Base-by-base conservation (phyloP, 2,113 vertebrate species). In the Tyto alba region DNA sequence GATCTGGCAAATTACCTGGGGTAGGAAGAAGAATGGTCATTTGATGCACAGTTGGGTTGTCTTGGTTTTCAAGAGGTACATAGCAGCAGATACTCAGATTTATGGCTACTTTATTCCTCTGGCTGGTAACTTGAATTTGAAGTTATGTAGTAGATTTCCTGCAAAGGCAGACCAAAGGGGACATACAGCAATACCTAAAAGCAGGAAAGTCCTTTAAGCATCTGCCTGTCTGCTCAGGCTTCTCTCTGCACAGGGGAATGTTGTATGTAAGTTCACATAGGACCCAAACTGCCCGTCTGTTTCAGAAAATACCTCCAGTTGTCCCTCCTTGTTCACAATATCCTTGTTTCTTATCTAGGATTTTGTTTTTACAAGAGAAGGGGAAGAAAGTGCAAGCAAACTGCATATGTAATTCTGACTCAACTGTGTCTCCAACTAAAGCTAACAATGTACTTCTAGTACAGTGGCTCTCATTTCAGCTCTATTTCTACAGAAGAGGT, bases 211-310 rank as follows among this genome's bases (percentile, higher is more conserved):
- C 50, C 71, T 40, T 17, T 16, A 60, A 55, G 45, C 16, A 9
- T 11, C 15, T 45, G 27, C 9, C 7, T 21, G 16, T 23, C 22
- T 38, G 56, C 34, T 83, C 26, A 34, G 23, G 66, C 25, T 7
- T 67, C 52, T 67, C 43, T 45, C 52, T 47, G 45, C 52, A 8
- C n/a, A 12, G 34, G 47, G 20, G 36, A 55, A 20, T 6, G 3
- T 27, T 0, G 2, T 7, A 18, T 0, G 0, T 16, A 20, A 21
- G 20, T 47, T 26, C 11, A 25, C 10, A 22, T 7, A 23, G 38
- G 34, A 66, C 30, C 59, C 29, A 38, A 67, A 43, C 40, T 0
- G 2, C 41, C 19, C 73, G 21, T 20, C 66, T 22, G 2, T 10
- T 48, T 43, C 41, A 23, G 41, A 21, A 68, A 57, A 56, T 6